phyloP scores from a whole-genome alignment of 2,113 vertebrate genomes.

The Megatriorchis doriae region DNA sequence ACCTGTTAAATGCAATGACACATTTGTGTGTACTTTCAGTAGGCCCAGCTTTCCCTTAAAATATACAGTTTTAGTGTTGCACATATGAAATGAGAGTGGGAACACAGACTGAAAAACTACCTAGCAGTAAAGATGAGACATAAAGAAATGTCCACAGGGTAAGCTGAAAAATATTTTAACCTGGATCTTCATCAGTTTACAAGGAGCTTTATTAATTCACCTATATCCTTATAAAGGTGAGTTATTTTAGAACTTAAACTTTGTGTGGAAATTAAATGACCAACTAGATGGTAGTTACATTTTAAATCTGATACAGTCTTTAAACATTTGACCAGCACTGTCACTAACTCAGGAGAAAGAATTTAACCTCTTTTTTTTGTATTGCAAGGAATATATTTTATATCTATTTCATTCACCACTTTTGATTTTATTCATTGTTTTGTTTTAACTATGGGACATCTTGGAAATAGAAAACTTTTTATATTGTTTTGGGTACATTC shows the following conservation, averaged over 20 bases:
- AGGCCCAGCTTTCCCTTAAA: not conserved
- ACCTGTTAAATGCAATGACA: not conserved
- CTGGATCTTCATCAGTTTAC: not conserved
- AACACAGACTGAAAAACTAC: not conserved
- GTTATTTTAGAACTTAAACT: not conserved
- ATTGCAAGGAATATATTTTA: not conserved
- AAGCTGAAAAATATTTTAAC: not conserved
- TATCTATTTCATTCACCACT: not conserved
- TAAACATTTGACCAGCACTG: not conserved
- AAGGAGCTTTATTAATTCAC: not conserved
- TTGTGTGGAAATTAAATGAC: not conserved
- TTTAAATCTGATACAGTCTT: not conserved
- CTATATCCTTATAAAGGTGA: not conserved
- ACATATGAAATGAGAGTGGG: not conserved
- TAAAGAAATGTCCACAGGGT: not conserved
- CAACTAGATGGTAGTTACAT: not conserved
- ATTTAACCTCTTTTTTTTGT: not conserved
- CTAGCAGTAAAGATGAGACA: not conserved
- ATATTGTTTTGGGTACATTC: not conserved
- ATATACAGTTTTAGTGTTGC: not conserved
- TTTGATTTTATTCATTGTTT: not conserved
- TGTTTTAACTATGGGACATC: not conserved
- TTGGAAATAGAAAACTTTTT: not conserved
- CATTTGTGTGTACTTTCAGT: not conserved
- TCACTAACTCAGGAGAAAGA: not conserved